Conservation (phyloP, 2,113 vertebrate species). For the Hippocampus abdominalis region DNA sequence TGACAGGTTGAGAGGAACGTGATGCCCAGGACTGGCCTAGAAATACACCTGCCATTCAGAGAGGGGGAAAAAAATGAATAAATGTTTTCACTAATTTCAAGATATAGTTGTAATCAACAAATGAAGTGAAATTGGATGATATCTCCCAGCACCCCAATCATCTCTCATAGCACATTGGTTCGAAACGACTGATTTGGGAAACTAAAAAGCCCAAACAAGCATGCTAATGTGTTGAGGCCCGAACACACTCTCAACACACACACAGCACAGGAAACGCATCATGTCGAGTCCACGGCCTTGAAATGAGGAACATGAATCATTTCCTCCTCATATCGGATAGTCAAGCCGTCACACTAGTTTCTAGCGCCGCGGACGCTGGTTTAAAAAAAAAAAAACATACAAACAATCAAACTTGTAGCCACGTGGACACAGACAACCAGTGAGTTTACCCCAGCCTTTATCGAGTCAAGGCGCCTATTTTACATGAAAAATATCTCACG, state of each 20-base stretch:
- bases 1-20: background rate
- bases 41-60: too few species aligned
- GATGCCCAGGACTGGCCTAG: too few species aligned
- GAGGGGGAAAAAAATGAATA: background rate
- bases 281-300: slow-evolving; percentile 49
- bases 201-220: slow-evolving; percentile 7
- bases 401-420: background rate
- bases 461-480: too few species aligned
- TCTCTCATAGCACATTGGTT: background rate
- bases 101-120: background rate
- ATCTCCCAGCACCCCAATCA: background rate
- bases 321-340: slow-evolving; percentile 57
- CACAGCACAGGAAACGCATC: slow-evolving; percentile 59
- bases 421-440: too few species aligned
- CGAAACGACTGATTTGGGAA: background rate
- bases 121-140: background rate
- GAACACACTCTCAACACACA: slow-evolving; percentile 34
- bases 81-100: background rate
- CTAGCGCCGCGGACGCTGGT: background rate
- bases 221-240: slow-evolving; percentile 47
- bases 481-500: too few species aligned
- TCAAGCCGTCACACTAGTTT: slow-evolving; percentile 21
- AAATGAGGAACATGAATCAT: slow-evolving; percentile 73
- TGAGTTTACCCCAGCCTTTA: too few species aligned
- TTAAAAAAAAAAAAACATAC: slow-evolving; percentile 3